Base-by-base conservation (phyloP, 2,797 vertebrate species). In the Leontopithecus rosalia region DNA sequence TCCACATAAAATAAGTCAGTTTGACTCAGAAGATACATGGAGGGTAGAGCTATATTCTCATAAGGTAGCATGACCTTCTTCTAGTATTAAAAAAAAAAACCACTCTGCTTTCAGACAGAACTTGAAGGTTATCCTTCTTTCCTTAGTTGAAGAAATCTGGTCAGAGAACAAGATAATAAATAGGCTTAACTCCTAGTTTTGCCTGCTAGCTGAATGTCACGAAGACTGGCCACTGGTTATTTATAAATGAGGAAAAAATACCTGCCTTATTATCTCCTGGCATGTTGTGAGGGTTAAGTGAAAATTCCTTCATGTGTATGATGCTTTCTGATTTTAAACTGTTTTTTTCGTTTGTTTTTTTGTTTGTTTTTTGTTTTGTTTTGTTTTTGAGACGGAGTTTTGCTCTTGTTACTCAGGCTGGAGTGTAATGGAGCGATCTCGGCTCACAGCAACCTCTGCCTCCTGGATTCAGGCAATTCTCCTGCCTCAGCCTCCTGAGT, bases 1-100 rank as follows among this genome's bases (percentile, higher is more conserved):
- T 94, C 76, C 73, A 94, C 73, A 81, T 86, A 90, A 91, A 97
- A 90, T 92, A 83, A 58, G 90, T 83, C 93, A 70, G 14, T 95
- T 83, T 95, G 90, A 92, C 52, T 96, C 73, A 91, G 75, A 90
- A 72, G 77, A 93, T 13, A 76, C 30, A 28, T 36, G 12, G 48
- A 94, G 13, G 41, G 2, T 39, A 77, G 36, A 94, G 15, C 7
- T 52, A 20, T 9, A 20, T 33, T 48, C 64, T 87, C 72, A 36
- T 39, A 91, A 94, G 72, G 41, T 76, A 22, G 13, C 39, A 67
- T 80, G 81, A 70, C 83, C 50, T 96, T 87, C 64, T 92, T 72
- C 67, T 52, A 50, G 9, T 90, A 80, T 67, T 77, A 17, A 77
- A 93, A 43, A 67, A 61, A 82, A 64, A 91, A 22, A 52, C 9